Percentiles rank a stretch among this genome's conserved stretches.
These are phyloP conservation scores for Stomatorhinus walkeri DNA, from an alignment of 2,797 vertebrate species.

Conservation along the genomic window DNA sequence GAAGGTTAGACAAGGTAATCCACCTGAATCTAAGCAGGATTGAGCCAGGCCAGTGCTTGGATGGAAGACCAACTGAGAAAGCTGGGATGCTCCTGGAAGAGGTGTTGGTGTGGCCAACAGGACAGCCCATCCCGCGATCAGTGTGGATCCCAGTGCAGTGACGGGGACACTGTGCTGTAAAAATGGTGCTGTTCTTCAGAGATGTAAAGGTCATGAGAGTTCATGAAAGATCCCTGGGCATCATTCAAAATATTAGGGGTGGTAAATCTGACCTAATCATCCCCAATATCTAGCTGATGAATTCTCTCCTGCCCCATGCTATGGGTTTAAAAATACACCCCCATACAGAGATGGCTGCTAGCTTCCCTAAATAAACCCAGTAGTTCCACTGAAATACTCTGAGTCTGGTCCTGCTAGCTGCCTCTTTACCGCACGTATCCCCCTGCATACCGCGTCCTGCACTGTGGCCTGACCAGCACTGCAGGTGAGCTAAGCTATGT, in stretches of 20 bases:
- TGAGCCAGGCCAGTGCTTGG: neutral
- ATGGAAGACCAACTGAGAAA: neutral
- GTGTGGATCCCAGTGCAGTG: neutral
- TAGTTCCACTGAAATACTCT: neutral
- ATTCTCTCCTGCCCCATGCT: neutral
- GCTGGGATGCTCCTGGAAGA: neutral
- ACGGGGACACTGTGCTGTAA: neutral
- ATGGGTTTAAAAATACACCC: neutral
- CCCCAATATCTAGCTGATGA: neutral
- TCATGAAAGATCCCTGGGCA: neutral
- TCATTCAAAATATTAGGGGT: neutral
- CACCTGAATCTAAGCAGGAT: neutral
- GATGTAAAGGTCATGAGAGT: neutral
- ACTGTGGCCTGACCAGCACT: neutral
- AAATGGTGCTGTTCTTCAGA: neutral
- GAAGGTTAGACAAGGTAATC: neutral
- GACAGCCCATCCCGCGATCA: neutral
- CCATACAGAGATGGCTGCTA: neutral
- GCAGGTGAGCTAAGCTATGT: neutral
- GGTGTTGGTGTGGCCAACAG: neutral
- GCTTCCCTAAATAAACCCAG: neutral
- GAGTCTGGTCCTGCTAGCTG: neutral
- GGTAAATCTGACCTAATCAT: neutral
- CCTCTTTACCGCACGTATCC: neutral
- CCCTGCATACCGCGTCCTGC: neutral